Percentiles rank a stretch among this genome's conserved stretches.
phyloP scores from a whole-genome alignment of 2,888 invertebrate species.

The Geotrupes spiniger region DNA sequence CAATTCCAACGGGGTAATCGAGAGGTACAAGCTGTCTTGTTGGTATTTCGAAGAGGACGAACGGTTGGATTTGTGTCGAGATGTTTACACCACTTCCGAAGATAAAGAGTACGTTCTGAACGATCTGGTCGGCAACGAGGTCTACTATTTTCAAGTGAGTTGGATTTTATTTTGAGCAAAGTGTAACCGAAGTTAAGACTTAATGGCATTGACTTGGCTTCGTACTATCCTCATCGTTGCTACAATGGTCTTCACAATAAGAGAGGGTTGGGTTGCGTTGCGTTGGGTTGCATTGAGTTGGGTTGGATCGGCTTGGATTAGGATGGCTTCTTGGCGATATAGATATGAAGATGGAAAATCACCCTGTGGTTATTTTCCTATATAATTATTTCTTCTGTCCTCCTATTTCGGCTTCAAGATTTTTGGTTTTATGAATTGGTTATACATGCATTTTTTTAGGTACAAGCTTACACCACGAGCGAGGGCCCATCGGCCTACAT shows the following conservation, averaged over 20 bases:
- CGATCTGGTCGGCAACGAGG: slow-evolving; percentile 58
- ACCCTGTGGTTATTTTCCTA: no score
- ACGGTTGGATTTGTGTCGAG: slow-evolving; percentile 57
- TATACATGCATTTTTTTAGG: no score
- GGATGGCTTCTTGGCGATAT: not conserved
- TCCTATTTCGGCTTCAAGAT: no score
- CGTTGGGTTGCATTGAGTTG: no score
- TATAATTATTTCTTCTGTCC: no score
- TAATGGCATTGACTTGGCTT: no score
- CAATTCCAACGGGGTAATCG: slow-evolving; percentile 70
- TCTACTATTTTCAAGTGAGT: slow-evolving; percentile 66
- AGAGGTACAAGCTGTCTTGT: slow-evolving; percentile 70
- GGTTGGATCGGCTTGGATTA: no score
- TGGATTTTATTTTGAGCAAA: slow-evolving; percentile 8
- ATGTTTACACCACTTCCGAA: slow-evolving; percentile 51
- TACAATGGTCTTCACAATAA: no score
- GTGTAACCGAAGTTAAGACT: no score
- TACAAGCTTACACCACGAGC: slow-evolving; percentile 79
- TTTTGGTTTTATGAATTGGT: no score
- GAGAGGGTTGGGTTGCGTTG: no score
- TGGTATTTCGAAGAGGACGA: slow-evolving; percentile 57
- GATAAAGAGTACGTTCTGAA: slow-evolving; percentile 59
- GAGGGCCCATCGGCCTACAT: slow-evolving; percentile 61
- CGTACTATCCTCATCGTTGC: no score
- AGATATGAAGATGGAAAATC: not conserved